A percentile compares a stretch with the other conserved stretches of the same genome.
Evolutionary conservation across 1,140 invertebrate species (phyloP).

Genomic region (Ladona fulva): DNA sequence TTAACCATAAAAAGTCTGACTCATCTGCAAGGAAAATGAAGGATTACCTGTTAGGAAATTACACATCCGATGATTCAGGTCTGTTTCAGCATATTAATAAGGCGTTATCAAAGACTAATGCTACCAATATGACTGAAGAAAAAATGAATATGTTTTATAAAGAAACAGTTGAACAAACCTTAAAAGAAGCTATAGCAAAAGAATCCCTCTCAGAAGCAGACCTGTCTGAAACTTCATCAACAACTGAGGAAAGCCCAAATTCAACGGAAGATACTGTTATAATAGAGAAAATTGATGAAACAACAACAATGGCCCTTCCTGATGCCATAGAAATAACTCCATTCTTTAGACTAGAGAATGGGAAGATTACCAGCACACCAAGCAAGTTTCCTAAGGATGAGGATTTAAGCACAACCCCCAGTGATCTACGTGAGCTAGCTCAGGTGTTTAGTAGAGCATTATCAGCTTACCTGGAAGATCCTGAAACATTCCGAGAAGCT

Average conservation of each 20-base stretch:
- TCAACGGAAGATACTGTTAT: not conserved
- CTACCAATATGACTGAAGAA: not conserved
- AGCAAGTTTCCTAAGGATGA: not conserved
- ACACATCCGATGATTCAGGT: not conserved
- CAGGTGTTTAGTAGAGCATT: slow-evolving; percentile 73
- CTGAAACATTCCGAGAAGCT: slow-evolving; percentile 62
- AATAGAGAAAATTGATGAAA: not conserved
- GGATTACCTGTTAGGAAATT: not conserved
- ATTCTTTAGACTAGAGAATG: not conserved
- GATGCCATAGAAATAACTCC: not conserved
- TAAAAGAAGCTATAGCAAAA: not conserved
- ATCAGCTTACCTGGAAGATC: slow-evolving; percentile 70
- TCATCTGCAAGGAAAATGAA: not conserved
- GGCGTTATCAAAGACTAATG: not conserved
- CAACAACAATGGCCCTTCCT: not conserved
- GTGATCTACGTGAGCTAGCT: slow-evolving; percentile 59
- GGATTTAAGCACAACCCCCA: not conserved
- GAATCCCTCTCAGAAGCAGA: not conserved
- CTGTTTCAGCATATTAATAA: not conserved
- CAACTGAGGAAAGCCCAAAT: not conserved
- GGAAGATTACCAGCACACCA: not conserved
- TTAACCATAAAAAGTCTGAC: not conserved
- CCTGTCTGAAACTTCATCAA: not conserved
- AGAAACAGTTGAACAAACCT: not conserved
- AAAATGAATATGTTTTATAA: not conserved